These are phyloP conservation scores for Percina caprodes DNA, from an alignment of 2,113 vertebrate species.

Conservation along the genomic window DNA sequence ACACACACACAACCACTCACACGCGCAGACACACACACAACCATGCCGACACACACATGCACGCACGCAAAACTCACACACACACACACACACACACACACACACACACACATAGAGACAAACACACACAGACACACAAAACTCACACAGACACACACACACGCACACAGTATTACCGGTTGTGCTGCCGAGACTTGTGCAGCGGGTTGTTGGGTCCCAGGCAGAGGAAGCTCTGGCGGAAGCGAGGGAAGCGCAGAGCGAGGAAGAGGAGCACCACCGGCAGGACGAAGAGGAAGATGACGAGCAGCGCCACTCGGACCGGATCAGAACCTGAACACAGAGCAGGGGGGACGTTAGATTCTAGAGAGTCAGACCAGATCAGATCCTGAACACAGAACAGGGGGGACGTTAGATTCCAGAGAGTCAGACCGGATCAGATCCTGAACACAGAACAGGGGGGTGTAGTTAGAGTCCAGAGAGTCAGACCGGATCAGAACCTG, in stretches of 20 bases:
- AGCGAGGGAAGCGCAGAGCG: conserved; percentile 71
- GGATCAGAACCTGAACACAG: conserved; percentile 70
- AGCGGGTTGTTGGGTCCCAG: conserved; percentile 68
- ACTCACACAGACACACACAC: too few species aligned
- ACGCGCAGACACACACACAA: too few species aligned
- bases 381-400: conserved; percentile 52
- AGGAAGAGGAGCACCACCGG: conserved; percentile 79
- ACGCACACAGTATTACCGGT: conserved; percentile 74
- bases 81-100: neutral
- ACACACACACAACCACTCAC: too few species aligned
- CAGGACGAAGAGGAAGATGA: conserved; percentile 83
- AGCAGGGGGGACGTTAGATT: too few species aligned
- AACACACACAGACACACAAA: neutral
- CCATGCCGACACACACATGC: neutral
- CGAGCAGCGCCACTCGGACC: conserved; percentile 77
- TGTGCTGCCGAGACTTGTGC: conserved; percentile 78
- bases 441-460: too few species aligned
- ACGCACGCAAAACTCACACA: too few species aligned
- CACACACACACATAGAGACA: neutral
- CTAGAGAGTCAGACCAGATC: too few species aligned
- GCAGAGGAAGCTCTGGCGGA: conserved; percentile 63
- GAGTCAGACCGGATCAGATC: too few species aligned
- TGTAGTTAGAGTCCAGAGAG: too few species aligned
- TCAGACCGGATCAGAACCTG: too few species aligned
- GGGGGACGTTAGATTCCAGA: too few species aligned